Base-by-base conservation (phyloP, 2,797 vertebrate species). In the Adrianichthys oophorus region DNA sequence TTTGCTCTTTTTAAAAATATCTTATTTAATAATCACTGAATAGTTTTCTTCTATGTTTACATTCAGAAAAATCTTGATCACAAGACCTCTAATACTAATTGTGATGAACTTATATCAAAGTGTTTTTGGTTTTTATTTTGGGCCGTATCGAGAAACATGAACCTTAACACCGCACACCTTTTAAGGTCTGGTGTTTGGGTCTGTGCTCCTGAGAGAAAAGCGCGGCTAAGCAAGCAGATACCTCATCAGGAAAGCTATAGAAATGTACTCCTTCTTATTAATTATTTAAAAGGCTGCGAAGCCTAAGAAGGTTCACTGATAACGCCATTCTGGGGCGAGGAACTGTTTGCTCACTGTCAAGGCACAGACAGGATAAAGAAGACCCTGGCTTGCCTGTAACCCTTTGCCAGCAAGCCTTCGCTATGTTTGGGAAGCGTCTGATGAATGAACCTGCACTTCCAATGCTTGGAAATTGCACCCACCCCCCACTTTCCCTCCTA, bases 221-320 rank as follows among this genome's bases (percentile, higher is more conserved):
- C 76, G 69, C 60, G 57, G 29, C 70, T 64, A 74, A 60, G 78
- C 68, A 61, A 68, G 58, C 66, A 72, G 58, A 74, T 85, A 66
- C 62, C 63, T 82, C 82, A 82, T 77, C 59, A 52, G 82, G 56
- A 81, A 73, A 62, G 58, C 75, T 73, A 78, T 72, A 76, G 82
- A 80, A 89, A 85, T 54, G 68, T 74, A 57, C 46, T 52, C 59
- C 74, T 69, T 37, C 32, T 37, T 79, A 65, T 89, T 84, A 87
- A 88, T 89, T 85, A 89, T 91, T 86, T 62, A 88, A 84, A 85
- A 62, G 72, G 62, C 72, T 29, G 76, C 21, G 55, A 54, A 59
- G 71, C 54, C 80, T 68, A 67, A 59, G 59, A 78, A 73, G 75
- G 68, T 72, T 67, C 62, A 41, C 72, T 15, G 59, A 86, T 87